Conservation (phyloP, 2,888 invertebrate genomes). For the Eledona agricola region DNA sequence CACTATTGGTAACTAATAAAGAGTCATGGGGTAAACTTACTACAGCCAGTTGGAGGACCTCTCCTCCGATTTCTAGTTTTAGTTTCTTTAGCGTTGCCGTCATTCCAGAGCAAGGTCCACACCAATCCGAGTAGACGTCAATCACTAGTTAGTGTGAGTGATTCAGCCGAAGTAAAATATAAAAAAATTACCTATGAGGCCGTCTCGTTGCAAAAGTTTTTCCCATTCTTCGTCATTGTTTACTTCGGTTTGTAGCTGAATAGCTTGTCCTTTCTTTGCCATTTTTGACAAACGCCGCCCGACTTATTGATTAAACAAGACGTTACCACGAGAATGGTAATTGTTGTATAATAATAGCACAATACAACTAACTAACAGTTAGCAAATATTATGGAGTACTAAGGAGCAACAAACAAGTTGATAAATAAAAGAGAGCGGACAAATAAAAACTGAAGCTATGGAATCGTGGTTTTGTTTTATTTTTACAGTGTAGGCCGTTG, state of each 20-base stretch:
- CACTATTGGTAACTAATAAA: no score
- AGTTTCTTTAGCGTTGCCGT: slow-evolving; percentile 83
- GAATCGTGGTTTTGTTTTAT: no score
- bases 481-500: no score
- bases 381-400: no score
- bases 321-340: no score
- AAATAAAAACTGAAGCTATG: no score
- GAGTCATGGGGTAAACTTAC: slow-evolving; percentile 60
- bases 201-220: slow-evolving; percentile 77
- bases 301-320: slow-evolving; percentile 1
- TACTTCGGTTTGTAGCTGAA: slow-evolving; percentile 82
- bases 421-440: no score
- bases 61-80: slow-evolving; percentile 88
- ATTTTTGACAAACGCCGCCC: slow-evolving; percentile 58
- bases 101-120: slow-evolving; percentile 89
- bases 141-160: slow-evolving; percentile 69
- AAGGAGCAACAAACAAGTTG: no score
- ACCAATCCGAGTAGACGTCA: slow-evolving; percentile 92
- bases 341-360: no score
- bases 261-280: slow-evolving; percentile 80
- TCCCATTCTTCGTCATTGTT: slow-evolving; percentile 87
- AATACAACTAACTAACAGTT: no score
- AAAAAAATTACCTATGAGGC: slow-evolving; percentile 72
- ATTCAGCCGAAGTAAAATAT: neutral
- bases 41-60: slow-evolving; percentile 79